Base-by-base conservation (phyloP, 2,888 invertebrate genomes). In the Eumerus sabulonum region DNA sequence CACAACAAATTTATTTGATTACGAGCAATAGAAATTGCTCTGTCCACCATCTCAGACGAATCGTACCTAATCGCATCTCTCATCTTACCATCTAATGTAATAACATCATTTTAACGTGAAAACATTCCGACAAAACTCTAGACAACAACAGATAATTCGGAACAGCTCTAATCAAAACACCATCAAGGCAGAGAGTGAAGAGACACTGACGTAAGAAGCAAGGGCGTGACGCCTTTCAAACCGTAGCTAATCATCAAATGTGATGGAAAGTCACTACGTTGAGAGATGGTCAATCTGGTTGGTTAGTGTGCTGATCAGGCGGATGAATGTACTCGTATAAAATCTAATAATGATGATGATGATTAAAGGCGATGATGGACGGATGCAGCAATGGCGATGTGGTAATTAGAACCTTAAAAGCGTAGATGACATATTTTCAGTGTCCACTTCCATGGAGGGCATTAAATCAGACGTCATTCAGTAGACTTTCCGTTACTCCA, bases 101-200 rank as follows among this genome's bases (percentile, higher is more conserved):
- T 27, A 76, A 76, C 76, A 76, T 76, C 71, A 76, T 76, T 76
- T 64, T 59, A 40, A 70, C 51, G 35, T 7, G 27, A 27, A 27
- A 27, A 27, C 27, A 27, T 7, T 27, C 7, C 7, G 27, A 27
- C 2, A 4, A 7, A 4, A 48, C 9, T 11, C 40, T 12, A 38
- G 51, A 63, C n/a, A 27, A 53, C 36, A 59, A 47, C 57, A 51
- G 42, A 44, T 36, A 64, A 63, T 62, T 68, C 62, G 57, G 50
- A 59, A 76, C 59, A 71, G 53, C 59, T 57, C 19, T 57, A 76
- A 76, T 76, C 76, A 76, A 76, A 76, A 76, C 71, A 71, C 76
- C 71, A 76, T 76, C 76, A 76, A 59, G 76, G n/a, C 51, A 38
- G 47, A 19, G 59, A 59, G n/a, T 19, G 59, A 63, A 63, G 63